Evolutionary conservation across 1,140 invertebrate species (phyloP).

Genomic region (Drosophila micromelanica): DNA sequence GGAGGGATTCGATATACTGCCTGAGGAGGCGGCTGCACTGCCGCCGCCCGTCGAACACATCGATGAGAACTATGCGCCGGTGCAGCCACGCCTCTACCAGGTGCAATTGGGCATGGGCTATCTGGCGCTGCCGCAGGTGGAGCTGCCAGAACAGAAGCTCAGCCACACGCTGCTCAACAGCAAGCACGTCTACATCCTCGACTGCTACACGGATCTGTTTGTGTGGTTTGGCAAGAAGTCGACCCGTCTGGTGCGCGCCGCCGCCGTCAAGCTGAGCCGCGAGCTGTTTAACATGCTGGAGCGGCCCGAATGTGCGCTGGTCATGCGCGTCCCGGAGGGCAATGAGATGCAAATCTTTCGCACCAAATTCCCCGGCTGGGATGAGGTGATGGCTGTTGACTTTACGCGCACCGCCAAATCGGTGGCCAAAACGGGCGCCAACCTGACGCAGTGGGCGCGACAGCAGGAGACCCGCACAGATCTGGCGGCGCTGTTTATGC

Average conservation of each 20-base stretch:
- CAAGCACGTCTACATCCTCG: constrained; percentile 98
- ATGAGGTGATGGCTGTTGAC: constrained; percentile 99
- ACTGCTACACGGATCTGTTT: constrained; percentile 98
- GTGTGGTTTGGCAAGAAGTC: constrained; percentile 99
- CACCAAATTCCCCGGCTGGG: constrained; percentile 98
- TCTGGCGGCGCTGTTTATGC: constrained; percentile 97
- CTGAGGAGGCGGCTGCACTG: constrained; percentile 70
- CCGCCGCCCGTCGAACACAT: constrained; percentile 89
- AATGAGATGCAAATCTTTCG: constrained; percentile 96
- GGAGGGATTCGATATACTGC: constrained; percentile 87
- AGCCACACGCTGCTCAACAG: constrained; percentile 92
- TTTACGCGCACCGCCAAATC: constrained; percentile 99
- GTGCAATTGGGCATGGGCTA: constrained; percentile 99
- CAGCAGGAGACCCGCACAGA: constrained; percentile 96
- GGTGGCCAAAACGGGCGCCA: constrained; percentile 97
- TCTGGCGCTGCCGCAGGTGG: constrained; percentile 98
- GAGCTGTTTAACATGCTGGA: constrained; percentile 97
- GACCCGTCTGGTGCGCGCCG: constrained; percentile 96
- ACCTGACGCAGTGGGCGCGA: constrained; percentile 96
- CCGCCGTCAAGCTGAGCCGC: constrained; percentile 97
- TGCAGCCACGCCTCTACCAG: constrained; percentile 94
- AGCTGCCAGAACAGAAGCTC: constrained; percentile 91
- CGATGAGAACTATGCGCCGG: constrained; percentile 90
- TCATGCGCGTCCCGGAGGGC: constrained; percentile 95
- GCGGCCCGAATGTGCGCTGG: constrained; percentile 93